Evolutionary conservation across 2,113 vertebrate genomes (phyloP).

Genomic region (Cyprinodon variegatus): DNA sequence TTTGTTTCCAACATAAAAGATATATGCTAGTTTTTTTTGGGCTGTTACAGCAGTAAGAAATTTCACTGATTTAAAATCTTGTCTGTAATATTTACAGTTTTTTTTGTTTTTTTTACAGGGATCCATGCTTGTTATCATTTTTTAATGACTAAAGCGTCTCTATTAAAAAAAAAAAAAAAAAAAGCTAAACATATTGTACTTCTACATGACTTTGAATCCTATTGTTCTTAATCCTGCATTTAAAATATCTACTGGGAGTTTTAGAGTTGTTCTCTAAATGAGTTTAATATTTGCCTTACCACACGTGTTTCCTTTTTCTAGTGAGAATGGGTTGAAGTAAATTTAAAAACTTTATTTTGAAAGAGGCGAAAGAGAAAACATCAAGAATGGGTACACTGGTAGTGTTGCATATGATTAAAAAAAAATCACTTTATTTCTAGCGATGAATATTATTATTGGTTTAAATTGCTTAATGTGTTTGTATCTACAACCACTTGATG

Average conservation of each 20-base stretch:
- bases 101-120: slow-evolving; percentile 55
- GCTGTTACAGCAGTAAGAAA: slow-evolving; percentile 46
- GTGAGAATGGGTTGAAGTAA: neutral
- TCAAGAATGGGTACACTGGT: slow-evolving; percentile 3
- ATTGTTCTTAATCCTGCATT: slow-evolving; percentile 49
- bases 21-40: neutral
- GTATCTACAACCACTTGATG: slow-evolving; percentile 15
- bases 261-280: slow-evolving; percentile 39
- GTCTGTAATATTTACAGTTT: slow-evolving; percentile 81
- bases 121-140: slow-evolving; percentile 54
- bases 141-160: slow-evolving; percentile 54
- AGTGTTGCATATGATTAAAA: neutral
- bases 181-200: neutral
- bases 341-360: neutral
- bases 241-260: slow-evolving; percentile 45
- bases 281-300: slow-evolving; percentile 72
- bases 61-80: slow-evolving; percentile 50
- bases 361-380: neutral
- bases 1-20: slow-evolving; percentile 7
- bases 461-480: slow-evolving; percentile 19
- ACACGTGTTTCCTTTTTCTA: slow-evolving; percentile 26
- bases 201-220: slow-evolving; percentile 37
- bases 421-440: slow-evolving; percentile 9
- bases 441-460: neutral
- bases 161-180: slow-evolving; percentile 18